Evolutionary conservation across 2,113 vertebrate species (phyloP).

Genomic region (Nerophis lumbriciformis): DNA sequence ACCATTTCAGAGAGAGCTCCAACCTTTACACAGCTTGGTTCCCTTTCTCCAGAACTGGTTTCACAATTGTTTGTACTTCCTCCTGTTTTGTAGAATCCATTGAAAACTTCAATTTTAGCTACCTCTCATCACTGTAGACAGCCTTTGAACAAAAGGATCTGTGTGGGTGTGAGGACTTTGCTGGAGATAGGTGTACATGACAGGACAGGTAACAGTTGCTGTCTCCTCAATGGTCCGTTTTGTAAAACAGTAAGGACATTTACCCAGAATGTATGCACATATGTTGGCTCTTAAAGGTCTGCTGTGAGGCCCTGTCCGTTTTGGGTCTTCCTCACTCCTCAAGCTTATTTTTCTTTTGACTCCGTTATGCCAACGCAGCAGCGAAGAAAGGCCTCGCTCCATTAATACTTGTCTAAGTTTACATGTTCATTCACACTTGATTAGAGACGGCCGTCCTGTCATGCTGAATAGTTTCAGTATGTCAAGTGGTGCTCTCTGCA

Average conservation of each 20-base stretch:
- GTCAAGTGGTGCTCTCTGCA: constrained; percentile 25
- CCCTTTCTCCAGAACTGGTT: no score
- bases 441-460: constrained; percentile 50
- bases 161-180: no score
- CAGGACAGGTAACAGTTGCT: constrained; percentile 49
- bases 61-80: no score
- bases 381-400: constrained; percentile 44
- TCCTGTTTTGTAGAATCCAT: no score
- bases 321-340: constrained; percentile 44
- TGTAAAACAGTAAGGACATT: constrained; percentile 64
- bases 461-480: constrained; percentile 51
- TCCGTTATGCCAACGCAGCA: constrained; percentile 27
- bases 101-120: no score
- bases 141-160: no score
- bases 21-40: no score
- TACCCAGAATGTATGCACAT: constrained; percentile 62
- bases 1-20: no score
- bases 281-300: constrained; percentile 65
- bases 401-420: constrained; percentile 71
- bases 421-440: constrained; percentile 76
- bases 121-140: no score
- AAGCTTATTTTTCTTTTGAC: constrained; percentile 61
- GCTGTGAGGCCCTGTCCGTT: constrained; percentile 45
- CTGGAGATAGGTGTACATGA: constrained; percentile 56
- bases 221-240: constrained; percentile 57